phyloP scores from a whole-genome alignment of 2,888 invertebrate genomes.

The Achlya flavicornis region DNA sequence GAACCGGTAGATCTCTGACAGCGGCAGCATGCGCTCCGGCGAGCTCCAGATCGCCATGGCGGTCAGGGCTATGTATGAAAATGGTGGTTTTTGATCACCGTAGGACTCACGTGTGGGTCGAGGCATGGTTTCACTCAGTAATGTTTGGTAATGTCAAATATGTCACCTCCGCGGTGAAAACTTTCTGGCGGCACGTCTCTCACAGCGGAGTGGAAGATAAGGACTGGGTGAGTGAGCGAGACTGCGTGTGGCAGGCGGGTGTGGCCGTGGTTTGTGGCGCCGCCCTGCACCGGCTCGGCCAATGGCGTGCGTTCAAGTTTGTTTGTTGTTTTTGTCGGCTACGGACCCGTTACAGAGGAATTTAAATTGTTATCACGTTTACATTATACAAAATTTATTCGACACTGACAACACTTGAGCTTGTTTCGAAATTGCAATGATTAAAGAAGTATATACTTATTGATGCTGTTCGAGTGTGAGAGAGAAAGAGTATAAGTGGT shows the following conservation, averaged over 20 bases:
- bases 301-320: conserved; percentile 66
- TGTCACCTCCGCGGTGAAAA: conserved; percentile 51
- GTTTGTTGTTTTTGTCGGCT: conserved; percentile 84
- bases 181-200: conserved; percentile 72
- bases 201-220: conserved; percentile 72
- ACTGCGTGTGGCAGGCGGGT: conserved; percentile 67
- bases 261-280: conserved; percentile 54
- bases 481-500: conserved; percentile 39
- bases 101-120: conserved; percentile 98
- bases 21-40: conserved; percentile 97
- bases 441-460: conserved; percentile 77
- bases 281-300: conserved; percentile 58
- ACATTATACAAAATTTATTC: conserved; percentile 84
- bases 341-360: conserved; percentile 82
- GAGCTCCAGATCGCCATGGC: conserved; percentile 99
- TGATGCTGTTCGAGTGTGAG: conserved; percentile 63
- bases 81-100: conserved; percentile 99
- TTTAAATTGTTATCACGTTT: conserved; percentile 85
- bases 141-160: conserved; percentile 32
- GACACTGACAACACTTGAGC: conserved; percentile 82
- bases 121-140: conserved; percentile 88
- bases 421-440: conserved; percentile 84
- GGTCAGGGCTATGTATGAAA: conserved; percentile 99
- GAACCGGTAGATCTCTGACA: conserved; percentile 85
- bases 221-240: conserved; percentile 82